A percentile compares a stretch with the other conserved stretches of the same genome.
Evolutionary conservation across 2,797 vertebrate species (phyloP).

Genomic region (Uromys caudimaculatus): DNA sequence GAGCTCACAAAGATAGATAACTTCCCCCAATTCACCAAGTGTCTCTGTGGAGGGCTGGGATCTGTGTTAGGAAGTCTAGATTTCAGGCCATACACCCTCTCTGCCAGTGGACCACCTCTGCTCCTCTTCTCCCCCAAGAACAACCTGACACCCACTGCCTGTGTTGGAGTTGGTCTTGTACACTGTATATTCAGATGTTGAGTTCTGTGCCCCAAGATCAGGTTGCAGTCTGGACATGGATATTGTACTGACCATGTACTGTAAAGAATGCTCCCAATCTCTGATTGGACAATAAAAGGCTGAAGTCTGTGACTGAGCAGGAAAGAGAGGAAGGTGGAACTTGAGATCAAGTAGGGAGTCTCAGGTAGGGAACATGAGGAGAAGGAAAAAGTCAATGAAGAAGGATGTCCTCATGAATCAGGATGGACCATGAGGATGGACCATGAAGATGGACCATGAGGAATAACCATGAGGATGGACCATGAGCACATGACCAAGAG

Average conservation of each 20-base stretch:
- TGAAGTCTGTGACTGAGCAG: background rate
- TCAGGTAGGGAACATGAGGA: background rate
- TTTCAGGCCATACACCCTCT: fast-evolving
- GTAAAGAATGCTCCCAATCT: background rate
- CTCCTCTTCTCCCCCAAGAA: background rate
- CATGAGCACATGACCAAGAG: background rate
- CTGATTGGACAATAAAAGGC: background rate
- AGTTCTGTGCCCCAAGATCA: background rate
- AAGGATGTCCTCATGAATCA: background rate
- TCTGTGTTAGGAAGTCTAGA: background rate
- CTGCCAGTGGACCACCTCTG: too few species aligned
- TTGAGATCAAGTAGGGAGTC: background rate
- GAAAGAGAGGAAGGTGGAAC: background rate
- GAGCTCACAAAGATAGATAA: background rate
- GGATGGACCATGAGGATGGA: background rate
- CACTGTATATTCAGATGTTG: background rate
- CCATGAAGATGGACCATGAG: too few species aligned
- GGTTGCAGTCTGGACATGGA: background rate
- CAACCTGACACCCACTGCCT: background rate
- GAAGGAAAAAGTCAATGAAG: background rate
- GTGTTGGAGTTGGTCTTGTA: background rate
- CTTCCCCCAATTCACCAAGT: background rate
- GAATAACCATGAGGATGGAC: background rate
- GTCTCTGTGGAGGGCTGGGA: background rate
- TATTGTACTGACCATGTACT: background rate